Conservation (phyloP, 1,140 invertebrate species). For the Lasioglossum baleicum region DNA sequence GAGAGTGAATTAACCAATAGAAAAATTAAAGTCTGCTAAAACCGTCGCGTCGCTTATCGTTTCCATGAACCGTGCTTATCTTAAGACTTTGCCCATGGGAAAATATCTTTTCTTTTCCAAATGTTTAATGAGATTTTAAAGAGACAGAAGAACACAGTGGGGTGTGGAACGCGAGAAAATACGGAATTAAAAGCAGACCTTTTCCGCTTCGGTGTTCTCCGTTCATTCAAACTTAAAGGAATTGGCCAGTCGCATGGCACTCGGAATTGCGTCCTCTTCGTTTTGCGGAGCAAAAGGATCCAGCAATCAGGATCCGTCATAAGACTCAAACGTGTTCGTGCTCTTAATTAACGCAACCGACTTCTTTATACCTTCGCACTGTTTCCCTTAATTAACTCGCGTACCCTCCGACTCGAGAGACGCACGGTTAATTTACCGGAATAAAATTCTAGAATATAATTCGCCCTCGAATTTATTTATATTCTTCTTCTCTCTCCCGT, state of each 20-base stretch:
- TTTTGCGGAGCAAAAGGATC: neutral
- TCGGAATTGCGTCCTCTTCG: neutral
- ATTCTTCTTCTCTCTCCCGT: neutral
- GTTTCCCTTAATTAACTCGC: constrained; percentile 42
- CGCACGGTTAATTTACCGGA: constrained; percentile 22
- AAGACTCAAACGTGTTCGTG: constrained; percentile 24
- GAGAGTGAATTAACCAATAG: too few relatives aligned
- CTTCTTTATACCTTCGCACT: constrained; percentile 19
- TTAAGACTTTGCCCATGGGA: too few relatives aligned
- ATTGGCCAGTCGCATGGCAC: too few relatives aligned
- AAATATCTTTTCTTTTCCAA: too few relatives aligned
- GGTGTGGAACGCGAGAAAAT: neutral
- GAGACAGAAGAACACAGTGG: neutral
- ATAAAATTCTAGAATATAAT: constrained; percentile 24
- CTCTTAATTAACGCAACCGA: constrained; percentile 38
- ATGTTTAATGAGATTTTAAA: neutral
- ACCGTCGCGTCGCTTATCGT: too few relatives aligned
- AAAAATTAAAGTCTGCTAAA: too few relatives aligned
- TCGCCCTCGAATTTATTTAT: constrained; percentile 8
- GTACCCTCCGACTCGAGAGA: neutral
- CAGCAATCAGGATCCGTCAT: constrained; percentile 30
- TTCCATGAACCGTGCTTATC: too few relatives aligned
- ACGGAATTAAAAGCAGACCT: neutral
- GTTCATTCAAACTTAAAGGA: neutral
- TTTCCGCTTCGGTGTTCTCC: neutral